Base-by-base conservation (phyloP, 2,113 vertebrate species). In the Chionodraco myersi region DNA sequence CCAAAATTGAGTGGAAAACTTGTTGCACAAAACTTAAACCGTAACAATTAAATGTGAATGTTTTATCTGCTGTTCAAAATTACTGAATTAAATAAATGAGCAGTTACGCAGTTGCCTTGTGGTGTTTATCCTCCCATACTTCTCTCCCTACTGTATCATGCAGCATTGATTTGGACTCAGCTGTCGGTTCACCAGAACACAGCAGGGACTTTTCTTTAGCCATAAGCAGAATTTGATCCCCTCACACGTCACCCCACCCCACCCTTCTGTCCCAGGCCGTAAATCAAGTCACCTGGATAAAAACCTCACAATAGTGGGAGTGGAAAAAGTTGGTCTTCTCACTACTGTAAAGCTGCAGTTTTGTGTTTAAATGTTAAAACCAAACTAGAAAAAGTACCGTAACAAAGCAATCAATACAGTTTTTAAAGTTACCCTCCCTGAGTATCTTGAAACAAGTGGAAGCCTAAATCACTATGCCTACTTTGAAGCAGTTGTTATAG, bases 101-200 rank as follows among this genome's bases (percentile, higher is more conserved):
- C 11, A 59, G 36, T 63, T 60, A 16, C 26, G 51, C 26, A 30
- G 26, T 54, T 61, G 68, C 45, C 15, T 23, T 11, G 14, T 61
- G 53, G 9, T 10, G 45, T 59, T 48, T 26, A 49, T 57, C 60
- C 47, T 45, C 62, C 7, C 2, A 18, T 41, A 16, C 56, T 66
- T 45, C 1, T 56, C 60, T 59, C 21, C 59, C 45, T 47, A 54
- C 72, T 23, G 70, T 86, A 77, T 85, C 53, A 52, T 69, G 56
- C 75, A 78, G 72, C 57, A 91, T 89, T 71, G 91, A 92, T 91
- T 92, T 83, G 65, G 61, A 85, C 83, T 92, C 91, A 73, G 85
- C 72, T 89, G 75, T 86, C 81, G 15, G 45, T 44, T 73, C 67
- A 60, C 18, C 59, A 62, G 48, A 72, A 60, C 66, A 82, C 84